Percentiles rank a stretch among this genome's conserved stretches.
Evolutionary conservation across 1,140 invertebrate species (phyloP).

Genomic region (Pentalonia nigronervosa): DNA sequence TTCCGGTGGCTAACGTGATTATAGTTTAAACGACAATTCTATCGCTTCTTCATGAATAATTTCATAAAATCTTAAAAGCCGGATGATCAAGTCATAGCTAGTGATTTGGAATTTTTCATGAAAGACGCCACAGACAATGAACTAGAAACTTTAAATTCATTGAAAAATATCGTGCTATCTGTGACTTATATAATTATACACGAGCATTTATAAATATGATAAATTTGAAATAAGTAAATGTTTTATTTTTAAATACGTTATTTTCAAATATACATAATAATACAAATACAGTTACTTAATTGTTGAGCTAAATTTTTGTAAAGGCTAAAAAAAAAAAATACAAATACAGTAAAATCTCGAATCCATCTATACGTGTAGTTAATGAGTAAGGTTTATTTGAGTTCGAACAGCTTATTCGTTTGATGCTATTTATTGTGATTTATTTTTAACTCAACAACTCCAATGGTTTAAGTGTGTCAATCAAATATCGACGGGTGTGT

Average conservation of each 20-base stretch:
- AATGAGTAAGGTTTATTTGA: background rate
- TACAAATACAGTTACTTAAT: too few species aligned
- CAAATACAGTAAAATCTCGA: background rate
- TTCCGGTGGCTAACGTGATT: background rate
- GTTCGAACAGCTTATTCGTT: background rate
- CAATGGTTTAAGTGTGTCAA: background rate
- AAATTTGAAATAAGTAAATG: too few species aligned
- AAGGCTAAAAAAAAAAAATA: too few species aligned
- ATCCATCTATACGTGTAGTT: background rate
- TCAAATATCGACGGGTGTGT: background rate
- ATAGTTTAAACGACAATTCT: background rate
- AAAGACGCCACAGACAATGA: background rate
- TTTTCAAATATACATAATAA: too few species aligned
- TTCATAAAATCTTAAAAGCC: background rate
- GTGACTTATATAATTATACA: background rate
- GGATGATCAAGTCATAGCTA: slow-evolving; percentile 3
- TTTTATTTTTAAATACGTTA: too few species aligned
- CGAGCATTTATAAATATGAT: background rate
- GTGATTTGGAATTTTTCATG: background rate
- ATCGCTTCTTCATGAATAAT: slow-evolving; percentile 5
- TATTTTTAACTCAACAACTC: background rate
- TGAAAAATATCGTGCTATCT: background rate
- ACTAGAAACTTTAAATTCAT: background rate
- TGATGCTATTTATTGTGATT: background rate
- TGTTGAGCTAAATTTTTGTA: too few species aligned